Conservation (phyloP, 2,797 vertebrate genomes). For the Acipenser transmontanus region DNA sequence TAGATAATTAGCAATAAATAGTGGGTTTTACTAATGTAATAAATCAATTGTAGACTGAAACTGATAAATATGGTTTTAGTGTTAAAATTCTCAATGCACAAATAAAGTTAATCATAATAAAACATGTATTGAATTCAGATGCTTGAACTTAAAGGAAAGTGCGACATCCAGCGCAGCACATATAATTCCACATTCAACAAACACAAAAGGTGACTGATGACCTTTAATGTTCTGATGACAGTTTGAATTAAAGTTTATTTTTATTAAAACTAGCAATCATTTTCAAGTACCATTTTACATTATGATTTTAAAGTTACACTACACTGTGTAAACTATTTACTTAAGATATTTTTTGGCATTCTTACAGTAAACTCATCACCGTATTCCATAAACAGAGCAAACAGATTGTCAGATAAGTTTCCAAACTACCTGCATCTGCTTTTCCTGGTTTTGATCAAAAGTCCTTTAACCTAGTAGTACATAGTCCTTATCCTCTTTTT, state of each 20-base stretch:
- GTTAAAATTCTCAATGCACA: constrained; percentile 17
- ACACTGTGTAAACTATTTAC: constrained; percentile 68
- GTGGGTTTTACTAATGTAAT: too few species aligned
- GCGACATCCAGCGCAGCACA: constrained; percentile 19
- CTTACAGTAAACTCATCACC: constrained; percentile 68
- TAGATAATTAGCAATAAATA: too few species aligned
- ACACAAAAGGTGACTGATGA: constrained; percentile 48
- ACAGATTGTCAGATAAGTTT: constrained; percentile 57
- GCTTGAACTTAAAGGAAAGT: constrained; percentile 24
- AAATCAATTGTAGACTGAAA: too few species aligned
- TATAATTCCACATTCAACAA: constrained; percentile 59
- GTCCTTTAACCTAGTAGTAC: too few species aligned
- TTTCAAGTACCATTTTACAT: constrained; percentile 48
- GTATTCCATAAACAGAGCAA: constrained; percentile 72
- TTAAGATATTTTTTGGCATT: constrained; percentile 66
- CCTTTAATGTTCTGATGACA: constrained; percentile 53
- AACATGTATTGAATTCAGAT: constrained; percentile 27
- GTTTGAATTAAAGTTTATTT: constrained; percentile 70
- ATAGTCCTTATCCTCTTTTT: too few species aligned
- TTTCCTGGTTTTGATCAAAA: too few species aligned
- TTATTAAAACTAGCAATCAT: constrained; percentile 62
- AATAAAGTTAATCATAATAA: constrained; percentile 27
- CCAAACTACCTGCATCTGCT: constrained; percentile 5
- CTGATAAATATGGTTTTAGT: neutral
- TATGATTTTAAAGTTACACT: constrained; percentile 61